Conservation (phyloP, 2,797 vertebrate genomes). For the Dendrocincla fuliginosa region DNA sequence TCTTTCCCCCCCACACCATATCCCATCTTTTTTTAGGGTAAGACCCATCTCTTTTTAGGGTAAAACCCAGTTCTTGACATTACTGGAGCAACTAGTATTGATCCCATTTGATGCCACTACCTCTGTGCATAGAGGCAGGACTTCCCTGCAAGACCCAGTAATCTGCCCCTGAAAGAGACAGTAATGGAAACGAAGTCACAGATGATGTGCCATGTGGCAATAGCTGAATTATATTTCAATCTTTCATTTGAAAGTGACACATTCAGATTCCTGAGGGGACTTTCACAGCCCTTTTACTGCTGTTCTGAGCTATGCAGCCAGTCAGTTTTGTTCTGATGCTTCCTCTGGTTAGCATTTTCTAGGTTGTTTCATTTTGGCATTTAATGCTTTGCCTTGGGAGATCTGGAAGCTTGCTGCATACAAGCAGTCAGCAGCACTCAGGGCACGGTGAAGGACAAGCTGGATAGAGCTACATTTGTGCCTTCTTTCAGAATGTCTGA, state of each 20-base stretch:
- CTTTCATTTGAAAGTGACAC: neutral
- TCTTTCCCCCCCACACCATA: neutral
- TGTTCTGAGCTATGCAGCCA: neutral
- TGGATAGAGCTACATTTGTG: neutral
- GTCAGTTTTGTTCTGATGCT: neutral
- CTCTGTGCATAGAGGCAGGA: neutral
- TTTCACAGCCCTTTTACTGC: neutral
- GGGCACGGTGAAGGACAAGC: neutral
- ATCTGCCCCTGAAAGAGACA: neutral
- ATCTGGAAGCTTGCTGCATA: neutral
- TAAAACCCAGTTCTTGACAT: neutral
- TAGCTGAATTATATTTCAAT: neutral
- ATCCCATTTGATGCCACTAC: neutral
- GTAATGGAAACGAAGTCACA: neutral
- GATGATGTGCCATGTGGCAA: neutral
- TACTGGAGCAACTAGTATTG: neutral
- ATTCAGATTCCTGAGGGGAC: neutral
- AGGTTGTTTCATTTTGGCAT: neutral
- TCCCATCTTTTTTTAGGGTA: neutral
- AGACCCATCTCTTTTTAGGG: neutral
- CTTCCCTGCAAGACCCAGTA: neutral
- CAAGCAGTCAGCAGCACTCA: neutral
- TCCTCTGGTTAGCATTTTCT: neutral
- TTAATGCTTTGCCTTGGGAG: neutral
- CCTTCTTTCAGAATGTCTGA: neutral